Base-by-base conservation (phyloP, 2,888 invertebrate genomes). In the Octonoba sinensis region DNA sequence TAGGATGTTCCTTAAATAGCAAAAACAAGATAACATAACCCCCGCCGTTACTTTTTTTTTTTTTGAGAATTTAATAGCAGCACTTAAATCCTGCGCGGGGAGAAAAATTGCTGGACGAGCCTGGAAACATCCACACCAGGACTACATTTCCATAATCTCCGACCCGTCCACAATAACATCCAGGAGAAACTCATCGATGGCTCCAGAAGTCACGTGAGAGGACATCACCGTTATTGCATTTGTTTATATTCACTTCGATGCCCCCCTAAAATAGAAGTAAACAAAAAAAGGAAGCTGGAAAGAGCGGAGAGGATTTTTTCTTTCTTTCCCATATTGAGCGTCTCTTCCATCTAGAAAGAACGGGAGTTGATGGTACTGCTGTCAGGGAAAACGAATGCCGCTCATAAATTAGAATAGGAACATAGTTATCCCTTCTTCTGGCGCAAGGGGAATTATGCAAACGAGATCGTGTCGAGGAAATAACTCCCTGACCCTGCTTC, bases 401-500 rank as follows among this genome's bases (percentile, higher is more conserved):
- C 66, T 64, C 79, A 81, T 81, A 81, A 81, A 81, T 81, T 81
- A 81, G 73, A 73, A 81, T 73, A 72, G 72, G 78, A 79, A 79
- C 73, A 73, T 67, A 67, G 72, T 79, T 60, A 67, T 81, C 65
- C 64, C 27, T 54, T 44, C 71, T 18, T 57, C 22, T 57, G 57
- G 46, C 36, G 64, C 27, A 46, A 16, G 79, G 69, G 70, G 67
- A 67, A 81, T 73, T 81, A 81, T 81, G 79, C 79, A 81, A 81
- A 81, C 51, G 73, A 81, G 73, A 73, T 81, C 79, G 79, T 81
- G 79, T 73, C 62, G 73, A 69, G 73, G 79, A 81, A 81, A 81
- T 81, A 81, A 81, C 73, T 81, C 79, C 62, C 60, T 81, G 79
- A 81, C 79, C 79, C 79, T 56, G 73, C 79, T 73, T 18, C 67